Evolutionary conservation across 2,113 vertebrate genomes (phyloP).

Genomic region (Erythrocebus patas): DNA sequence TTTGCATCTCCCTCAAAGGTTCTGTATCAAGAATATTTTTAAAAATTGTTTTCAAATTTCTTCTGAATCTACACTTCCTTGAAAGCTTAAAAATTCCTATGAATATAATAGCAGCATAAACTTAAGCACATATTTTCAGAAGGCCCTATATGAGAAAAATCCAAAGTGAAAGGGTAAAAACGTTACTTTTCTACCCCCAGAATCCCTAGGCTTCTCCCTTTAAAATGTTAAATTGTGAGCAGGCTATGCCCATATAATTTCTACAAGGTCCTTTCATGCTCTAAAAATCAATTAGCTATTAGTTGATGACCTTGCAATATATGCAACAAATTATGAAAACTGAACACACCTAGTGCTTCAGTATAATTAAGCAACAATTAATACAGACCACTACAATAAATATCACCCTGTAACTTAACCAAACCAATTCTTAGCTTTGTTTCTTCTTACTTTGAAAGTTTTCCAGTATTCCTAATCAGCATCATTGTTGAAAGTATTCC

Average conservation of each 20-base stretch:
- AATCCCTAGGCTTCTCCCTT: not conserved
- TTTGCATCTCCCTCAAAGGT: constrained; percentile 80
- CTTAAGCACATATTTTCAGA: constrained; percentile 28
- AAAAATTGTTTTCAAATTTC: constrained; percentile 65
- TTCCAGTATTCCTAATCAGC: not conserved
- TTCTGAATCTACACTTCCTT: constrained; percentile 64
- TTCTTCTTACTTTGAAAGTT: not conserved
- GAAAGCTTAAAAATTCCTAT: constrained; percentile 42
- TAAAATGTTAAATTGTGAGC: not conserved
- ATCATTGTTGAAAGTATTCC: not conserved
- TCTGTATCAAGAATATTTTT: constrained; percentile 69
- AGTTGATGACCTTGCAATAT: not conserved
- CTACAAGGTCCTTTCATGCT: not conserved
- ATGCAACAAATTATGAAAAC: not conserved
- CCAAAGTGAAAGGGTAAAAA: not conserved
- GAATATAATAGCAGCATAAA: constrained; percentile 10
- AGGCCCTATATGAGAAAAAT: constrained; percentile 4
- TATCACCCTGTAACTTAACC: not conserved
- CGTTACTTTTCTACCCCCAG: not conserved
- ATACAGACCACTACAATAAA: not conserved
- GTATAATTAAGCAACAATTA: not conserved
- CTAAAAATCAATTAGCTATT: constrained; percentile 15
- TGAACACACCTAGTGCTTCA: not conserved
- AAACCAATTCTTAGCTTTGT: not conserved
- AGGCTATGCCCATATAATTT: not conserved